phyloP scores from a whole-genome alignment of 2,888 invertebrate species.

The Agrochola lychnidis region DNA sequence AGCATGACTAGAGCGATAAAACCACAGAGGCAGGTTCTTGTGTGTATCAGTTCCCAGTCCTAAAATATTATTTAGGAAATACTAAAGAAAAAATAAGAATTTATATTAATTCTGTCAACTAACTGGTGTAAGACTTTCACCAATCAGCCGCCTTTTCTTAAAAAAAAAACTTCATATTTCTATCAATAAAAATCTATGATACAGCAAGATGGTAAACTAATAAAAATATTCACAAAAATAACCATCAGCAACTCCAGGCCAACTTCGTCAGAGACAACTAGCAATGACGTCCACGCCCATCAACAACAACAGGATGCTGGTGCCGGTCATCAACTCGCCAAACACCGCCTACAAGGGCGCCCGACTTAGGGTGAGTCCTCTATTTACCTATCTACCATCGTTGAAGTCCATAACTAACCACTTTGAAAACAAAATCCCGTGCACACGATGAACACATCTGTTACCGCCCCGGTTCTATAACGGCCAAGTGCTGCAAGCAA shows the following conservation, averaged over 20 bases:
- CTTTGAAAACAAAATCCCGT: too few relatives aligned
- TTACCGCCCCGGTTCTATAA: too few relatives aligned
- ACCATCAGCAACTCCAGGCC: constrained; percentile 82
- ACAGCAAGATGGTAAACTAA: not conserved
- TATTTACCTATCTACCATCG: not conserved
- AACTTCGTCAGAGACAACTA: constrained; percentile 82
- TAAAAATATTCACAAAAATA: constrained; percentile 28
- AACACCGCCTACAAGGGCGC: constrained; percentile 76
- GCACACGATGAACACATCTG: too few relatives aligned
- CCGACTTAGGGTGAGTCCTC: constrained; percentile 78
- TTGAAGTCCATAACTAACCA: too few relatives aligned
- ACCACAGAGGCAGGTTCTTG: not conserved
- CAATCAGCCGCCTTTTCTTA: not conserved
- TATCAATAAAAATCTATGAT: not conserved
- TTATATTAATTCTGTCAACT: not conserved
- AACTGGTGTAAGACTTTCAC: too few relatives aligned
- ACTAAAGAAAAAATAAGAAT: too few relatives aligned
- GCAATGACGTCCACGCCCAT: constrained; percentile 81
- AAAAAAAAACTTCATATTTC: not conserved
- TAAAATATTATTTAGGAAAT: not conserved
- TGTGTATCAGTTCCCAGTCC: not conserved
- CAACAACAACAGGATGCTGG: constrained; percentile 74
- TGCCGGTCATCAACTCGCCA: constrained; percentile 72
- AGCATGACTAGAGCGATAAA: not conserved
- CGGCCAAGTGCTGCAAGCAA: too few relatives aligned